phyloP scores from a whole-genome alignment of 2,797 vertebrate genomes.

The Vipera ursinii region DNA sequence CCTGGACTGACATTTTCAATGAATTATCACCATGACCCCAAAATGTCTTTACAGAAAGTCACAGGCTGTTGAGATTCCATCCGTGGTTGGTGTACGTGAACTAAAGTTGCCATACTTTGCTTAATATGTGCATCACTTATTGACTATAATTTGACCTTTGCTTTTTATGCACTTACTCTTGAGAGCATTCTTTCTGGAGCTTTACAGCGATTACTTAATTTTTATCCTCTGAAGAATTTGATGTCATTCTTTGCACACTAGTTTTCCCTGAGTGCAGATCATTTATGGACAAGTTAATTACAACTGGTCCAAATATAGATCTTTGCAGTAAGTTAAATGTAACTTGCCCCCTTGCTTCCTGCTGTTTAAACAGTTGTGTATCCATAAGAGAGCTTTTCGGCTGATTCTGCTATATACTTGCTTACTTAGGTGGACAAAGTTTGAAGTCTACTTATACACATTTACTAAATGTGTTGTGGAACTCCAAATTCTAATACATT shows the following conservation, averaged over 20 bases:
- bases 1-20: neutral
- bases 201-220: neutral
- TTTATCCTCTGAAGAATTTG: neutral
- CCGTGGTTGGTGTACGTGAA: neutral
- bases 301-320: neutral
- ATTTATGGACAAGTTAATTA: neutral
- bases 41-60: neutral
- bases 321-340: neutral
- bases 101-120: neutral
- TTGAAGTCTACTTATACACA: neutral
- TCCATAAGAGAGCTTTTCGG: neutral
- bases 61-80: slow-evolving; percentile 1
- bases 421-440: neutral
- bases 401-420: neutral
- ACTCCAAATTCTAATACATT: neutral
- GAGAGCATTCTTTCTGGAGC: neutral
- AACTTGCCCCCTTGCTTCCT: neutral
- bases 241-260: neutral
- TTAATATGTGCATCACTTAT: neutral
- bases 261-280: neutral
- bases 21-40: neutral
- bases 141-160: neutral
- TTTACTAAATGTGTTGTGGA: neutral
- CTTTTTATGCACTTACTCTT: neutral
- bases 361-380: neutral